Base-by-base conservation (phyloP, 2,797 vertebrate species). In the Falco columbarius region DNA sequence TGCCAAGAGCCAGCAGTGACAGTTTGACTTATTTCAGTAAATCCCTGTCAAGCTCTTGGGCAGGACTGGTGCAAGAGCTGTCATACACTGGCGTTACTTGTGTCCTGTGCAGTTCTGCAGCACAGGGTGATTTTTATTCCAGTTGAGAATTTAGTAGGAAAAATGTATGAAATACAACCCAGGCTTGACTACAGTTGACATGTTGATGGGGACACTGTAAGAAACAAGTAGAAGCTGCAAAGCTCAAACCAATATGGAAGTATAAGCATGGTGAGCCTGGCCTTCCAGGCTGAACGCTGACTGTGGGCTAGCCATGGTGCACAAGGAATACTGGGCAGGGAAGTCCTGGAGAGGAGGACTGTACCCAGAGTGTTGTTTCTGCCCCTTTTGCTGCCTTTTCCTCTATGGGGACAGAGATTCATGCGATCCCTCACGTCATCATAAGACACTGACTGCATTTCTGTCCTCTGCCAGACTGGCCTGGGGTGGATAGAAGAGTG, bases 361-460 rank as follows among this genome's bases (percentile, higher is more conserved):
- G 0, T 61, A 17, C 55, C 14, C n/a, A 38, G 63, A 32, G 49
- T 18, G 58, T 7, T 75, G 12, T 46, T 80, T 59, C 51, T 73
- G 49, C 20, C 73, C 21, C 15, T 68, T 63, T 44, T 29, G 13
- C 10, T 62, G 42, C 19, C 10, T 34, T 82, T 54, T 54, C 19
- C 42, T 62, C 10, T 61, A 11, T 38, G 14, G 51, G 52, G 18
- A 24, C 26, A 61, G 66, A 27, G 55, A 4, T 49, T 40, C 8
- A 17, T 27, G 26, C 34, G 38, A 10, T 32, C 49, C 46, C 38
- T 85, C 8, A 1, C 21, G 58, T 52, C 49, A 26, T 20, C 51
- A 18, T 15, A 44, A 49, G 26, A 15, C 22, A 47, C 86, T 0
- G 1, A 42, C 86, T 0, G 1, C 5, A 15, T 46, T 73, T 72